Base-by-base conservation (phyloP, 2,797 vertebrate genomes). In the Rallus crepitans region DNA sequence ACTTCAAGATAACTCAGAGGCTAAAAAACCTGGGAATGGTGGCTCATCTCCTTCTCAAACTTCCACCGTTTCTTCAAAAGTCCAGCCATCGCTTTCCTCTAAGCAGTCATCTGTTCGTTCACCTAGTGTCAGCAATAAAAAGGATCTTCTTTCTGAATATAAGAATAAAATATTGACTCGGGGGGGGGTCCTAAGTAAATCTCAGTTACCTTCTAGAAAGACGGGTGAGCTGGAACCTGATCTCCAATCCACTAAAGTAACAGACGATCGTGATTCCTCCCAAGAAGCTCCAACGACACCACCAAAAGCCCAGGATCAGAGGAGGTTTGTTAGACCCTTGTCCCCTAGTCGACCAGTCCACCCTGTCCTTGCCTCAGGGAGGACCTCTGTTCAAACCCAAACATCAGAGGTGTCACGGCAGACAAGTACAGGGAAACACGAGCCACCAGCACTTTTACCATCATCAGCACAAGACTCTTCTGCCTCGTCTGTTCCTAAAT, bases 311-410 rank as follows among this genome's bases (percentile, higher is more conserved):
- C 95, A 90, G 82, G 97, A 95, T 68, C 94, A 84, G 65, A 97
- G 77, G 81, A 98, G 96, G 57, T 96, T 94, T 55, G 40, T 77
- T 40, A 98, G 98, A 52, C 98, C 98, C 7, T 97, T 99, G n/a
- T 98, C 98, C 15, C 90, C 98, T 92, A 97, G 98, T 65, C 98
- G 98, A 48, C 97, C 98, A 20, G 97, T 98, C 81, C 98, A 98
- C 88, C 98, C 98, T 90, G 97, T 98, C 61, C 98, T 98, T 60
- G 97, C 98, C 47, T 97, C 98, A 16, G 97, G 98, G 37, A 98
- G 98, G 95, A 97, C 96, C 9, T 97, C 98, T 18, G 61, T 96
- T 76, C 98, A 89, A 90, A 97, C 96, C 15, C 93, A 93, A 4
- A 42, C n/a, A 7, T 83, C 96, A 27, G 92, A 39, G 30, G 90